A percentile compares a stretch with the other conserved stretches of the same genome.
phyloP scores from a whole-genome alignment of 2,888 invertebrate genomes.

The Drosophila fulvimacula region DNA sequence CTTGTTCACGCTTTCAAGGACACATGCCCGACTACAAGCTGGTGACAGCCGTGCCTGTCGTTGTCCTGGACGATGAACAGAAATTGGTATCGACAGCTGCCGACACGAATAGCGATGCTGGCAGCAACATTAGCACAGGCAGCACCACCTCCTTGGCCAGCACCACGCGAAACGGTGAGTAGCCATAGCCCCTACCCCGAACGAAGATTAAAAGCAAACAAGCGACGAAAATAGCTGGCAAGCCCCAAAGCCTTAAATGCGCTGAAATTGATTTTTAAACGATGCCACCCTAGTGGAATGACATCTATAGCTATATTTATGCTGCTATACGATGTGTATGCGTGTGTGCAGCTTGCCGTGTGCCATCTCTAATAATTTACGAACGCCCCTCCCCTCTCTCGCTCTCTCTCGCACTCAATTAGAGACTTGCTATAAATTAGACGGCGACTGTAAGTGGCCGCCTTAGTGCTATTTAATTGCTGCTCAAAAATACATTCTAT shows the following conservation, averaged over 20 bases:
- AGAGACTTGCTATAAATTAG: slow-evolving; percentile 51
- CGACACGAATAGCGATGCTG: slow-evolving; percentile 35
- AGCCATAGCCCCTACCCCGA: not conserved
- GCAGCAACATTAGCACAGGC: slow-evolving; percentile 41
- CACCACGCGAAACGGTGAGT: slow-evolving; percentile 77
- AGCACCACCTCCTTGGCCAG: slow-evolving; percentile 64
- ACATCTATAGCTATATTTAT: slow-evolving; percentile 13
- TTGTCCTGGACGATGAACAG: slow-evolving; percentile 90
- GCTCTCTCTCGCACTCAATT: not conserved
- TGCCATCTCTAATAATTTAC: slow-evolving; percentile 24
- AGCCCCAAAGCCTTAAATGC: slow-evolving; percentile 43
- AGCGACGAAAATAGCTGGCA: slow-evolving; percentile 35
- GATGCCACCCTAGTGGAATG: slow-evolving; percentile 26
- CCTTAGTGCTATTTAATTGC: slow-evolving; percentile 47
- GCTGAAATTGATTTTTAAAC: slow-evolving; percentile 67
- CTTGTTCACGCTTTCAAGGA: slow-evolving; percentile 60
- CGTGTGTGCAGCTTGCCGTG: not conserved
- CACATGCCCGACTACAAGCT: slow-evolving; percentile 88
- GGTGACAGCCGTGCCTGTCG: slow-evolving; percentile 91
- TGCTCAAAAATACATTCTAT: not conserved
- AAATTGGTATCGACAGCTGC: slow-evolving; percentile 51
- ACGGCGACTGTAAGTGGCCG: slow-evolving; percentile 5
- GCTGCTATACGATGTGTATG: not conserved
- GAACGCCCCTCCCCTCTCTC: slow-evolving; percentile 5
- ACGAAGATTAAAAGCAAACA: not conserved